These are phyloP conservation scores for Lonchura striata DNA, from an alignment of 2,113 vertebrate genomes.

Conservation along the genomic window DNA sequence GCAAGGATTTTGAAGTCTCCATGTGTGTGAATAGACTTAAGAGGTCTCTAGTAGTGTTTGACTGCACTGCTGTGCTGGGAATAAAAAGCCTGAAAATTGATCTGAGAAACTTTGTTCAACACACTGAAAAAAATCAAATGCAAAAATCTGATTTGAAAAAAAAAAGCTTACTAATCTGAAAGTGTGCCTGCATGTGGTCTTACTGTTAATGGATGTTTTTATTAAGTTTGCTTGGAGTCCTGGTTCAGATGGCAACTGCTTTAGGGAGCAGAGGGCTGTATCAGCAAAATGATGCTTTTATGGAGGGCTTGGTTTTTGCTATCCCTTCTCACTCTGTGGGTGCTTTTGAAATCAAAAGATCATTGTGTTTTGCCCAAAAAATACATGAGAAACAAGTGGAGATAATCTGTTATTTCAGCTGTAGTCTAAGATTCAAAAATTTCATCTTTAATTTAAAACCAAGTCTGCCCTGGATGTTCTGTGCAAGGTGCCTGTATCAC, in stretches of 20 bases:
- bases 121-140: background rate
- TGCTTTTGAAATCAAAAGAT: background rate
- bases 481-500: background rate
- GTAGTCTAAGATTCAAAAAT: background rate
- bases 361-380: fast-evolving
- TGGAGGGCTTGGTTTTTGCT: background rate
- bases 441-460: background rate
- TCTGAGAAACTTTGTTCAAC: background rate
- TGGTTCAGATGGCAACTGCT: background rate
- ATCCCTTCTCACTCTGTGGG: background rate
- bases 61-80: background rate
- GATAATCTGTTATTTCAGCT: background rate
- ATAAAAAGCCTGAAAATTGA: background rate
- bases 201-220: background rate
- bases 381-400: fast-evolving
- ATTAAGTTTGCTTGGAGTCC: background rate
- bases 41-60: background rate
- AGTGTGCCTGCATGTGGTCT: background rate
- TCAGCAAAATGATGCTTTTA: background rate
- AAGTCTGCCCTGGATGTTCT: background rate
- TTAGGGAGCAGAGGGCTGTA: background rate
- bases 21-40: background rate
- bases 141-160: background rate
- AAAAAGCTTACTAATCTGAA: background rate
- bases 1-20: background rate